A percentile compares a stretch with the other conserved stretches of the same genome.
Evolutionary conservation across 1,140 invertebrate genomes (phyloP).

Genomic region (Holcopasites calliopsidis): DNA sequence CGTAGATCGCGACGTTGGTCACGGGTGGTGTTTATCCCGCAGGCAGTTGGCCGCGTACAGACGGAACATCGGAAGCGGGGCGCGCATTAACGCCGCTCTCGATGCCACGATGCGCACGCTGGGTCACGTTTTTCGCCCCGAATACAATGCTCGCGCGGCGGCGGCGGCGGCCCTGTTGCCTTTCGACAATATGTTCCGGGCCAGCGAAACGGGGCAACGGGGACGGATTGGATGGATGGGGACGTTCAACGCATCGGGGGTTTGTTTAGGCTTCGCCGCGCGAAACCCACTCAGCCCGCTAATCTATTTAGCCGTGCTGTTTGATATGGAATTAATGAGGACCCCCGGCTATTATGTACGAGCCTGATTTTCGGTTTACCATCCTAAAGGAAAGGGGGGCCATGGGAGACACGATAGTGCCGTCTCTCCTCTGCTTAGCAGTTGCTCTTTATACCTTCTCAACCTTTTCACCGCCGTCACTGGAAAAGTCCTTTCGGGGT

Average conservation of each 20-base stretch:
- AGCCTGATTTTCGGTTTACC: constrained; percentile 56
- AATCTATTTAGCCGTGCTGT: constrained; percentile 79
- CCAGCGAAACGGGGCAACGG: constrained; percentile 46
- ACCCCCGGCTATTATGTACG: constrained; percentile 63
- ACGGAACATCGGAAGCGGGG: constrained; percentile 58
- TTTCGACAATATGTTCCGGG: constrained; percentile 71
- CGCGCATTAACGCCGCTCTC: constrained; percentile 73
- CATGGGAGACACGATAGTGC: too few relatives aligned
- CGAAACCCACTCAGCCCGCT: constrained; percentile 77
- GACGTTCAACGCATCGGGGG: constrained; percentile 46
- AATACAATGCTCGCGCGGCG: constrained; percentile 32
- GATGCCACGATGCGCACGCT: constrained; percentile 52
- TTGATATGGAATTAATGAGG: constrained; percentile 80
- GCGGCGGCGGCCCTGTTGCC: constrained; percentile 38
- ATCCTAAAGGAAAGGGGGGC: neutral
- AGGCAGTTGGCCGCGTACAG: constrained; percentile 68
- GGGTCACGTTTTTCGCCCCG: constrained; percentile 34
- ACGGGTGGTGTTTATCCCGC: neutral
- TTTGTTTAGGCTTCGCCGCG: constrained; percentile 74
- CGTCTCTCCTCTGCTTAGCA: constrained; percentile 28
- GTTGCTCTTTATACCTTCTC: constrained; percentile 23
- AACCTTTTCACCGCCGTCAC: constrained; percentile 41
- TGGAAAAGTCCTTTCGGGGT: constrained; percentile 19
- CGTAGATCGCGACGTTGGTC: neutral
- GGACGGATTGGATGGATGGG: constrained; percentile 49